Percentiles rank a stretch among this genome's conserved stretches.
Evolutionary conservation across 2,113 vertebrate genomes (phyloP).

Genomic region (Protobothrops mucrosquamatus): DNA sequence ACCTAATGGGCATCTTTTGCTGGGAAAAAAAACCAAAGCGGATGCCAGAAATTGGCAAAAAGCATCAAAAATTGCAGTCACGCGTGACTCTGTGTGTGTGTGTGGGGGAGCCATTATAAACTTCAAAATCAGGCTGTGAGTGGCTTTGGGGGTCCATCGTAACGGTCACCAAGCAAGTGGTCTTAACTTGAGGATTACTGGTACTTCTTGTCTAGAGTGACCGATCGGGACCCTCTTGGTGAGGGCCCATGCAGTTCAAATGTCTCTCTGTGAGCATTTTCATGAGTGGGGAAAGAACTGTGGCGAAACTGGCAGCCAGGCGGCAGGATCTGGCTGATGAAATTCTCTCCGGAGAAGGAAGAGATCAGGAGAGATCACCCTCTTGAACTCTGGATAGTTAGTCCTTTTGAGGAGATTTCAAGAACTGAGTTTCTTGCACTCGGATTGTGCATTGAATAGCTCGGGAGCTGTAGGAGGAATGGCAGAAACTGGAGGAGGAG

Average conservation of each 20-base stretch:
- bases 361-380: background rate
- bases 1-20: background rate
- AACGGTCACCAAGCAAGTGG: background rate
- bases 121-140: background rate
- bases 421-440: background rate
- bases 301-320: background rate
- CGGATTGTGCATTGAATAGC: background rate
- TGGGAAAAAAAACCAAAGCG: no score
- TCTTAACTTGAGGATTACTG: background rate
- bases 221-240: background rate
- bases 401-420: background rate
- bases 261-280: background rate
- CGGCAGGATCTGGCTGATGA: background rate
- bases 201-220: background rate
- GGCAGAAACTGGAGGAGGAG: background rate
- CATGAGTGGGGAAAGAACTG: background rate
- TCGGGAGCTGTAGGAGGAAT: background rate
- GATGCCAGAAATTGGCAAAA: background rate
- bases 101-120: background rate
- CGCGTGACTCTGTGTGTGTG: no score
- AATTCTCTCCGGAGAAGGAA: background rate
- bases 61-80: no score
- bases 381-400: background rate
- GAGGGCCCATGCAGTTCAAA: background rate
- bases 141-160: background rate